These are phyloP conservation scores for Pegoplata infirma DNA, from an alignment of 2,888 invertebrate species.

Conservation along the genomic window DNA sequence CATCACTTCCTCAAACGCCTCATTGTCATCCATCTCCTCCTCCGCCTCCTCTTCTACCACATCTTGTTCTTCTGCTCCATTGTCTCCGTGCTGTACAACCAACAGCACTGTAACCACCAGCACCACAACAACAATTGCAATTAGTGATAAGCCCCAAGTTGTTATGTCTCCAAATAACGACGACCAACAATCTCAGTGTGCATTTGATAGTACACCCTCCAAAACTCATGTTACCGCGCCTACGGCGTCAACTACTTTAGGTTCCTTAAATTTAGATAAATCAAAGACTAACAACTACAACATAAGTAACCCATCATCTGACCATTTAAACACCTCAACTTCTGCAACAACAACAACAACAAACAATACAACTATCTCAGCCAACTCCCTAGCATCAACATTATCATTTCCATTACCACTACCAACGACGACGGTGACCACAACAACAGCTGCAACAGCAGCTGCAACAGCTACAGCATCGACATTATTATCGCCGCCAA, in stretches of 20 bases:
- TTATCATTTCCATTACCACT: slow-evolving; percentile 50
- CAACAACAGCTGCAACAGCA: slow-evolving; percentile 56
- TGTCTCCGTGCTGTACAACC: slow-evolving; percentile 36
- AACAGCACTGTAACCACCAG: slow-evolving; percentile 40
- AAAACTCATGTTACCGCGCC: slow-evolving; percentile 10
- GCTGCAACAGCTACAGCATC: slow-evolving; percentile 27
- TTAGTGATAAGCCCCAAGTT: background rate
- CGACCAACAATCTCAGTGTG: slow-evolving; percentile 18
- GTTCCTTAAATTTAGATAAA: slow-evolving; percentile 50
- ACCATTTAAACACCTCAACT: slow-evolving; percentile 71
- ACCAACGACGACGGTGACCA: slow-evolving; percentile 56
- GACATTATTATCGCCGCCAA: slow-evolving; percentile 5
- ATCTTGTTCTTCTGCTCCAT: slow-evolving; percentile 11
- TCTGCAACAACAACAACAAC: background rate
- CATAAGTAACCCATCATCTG: slow-evolving; percentile 33
- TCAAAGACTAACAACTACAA: slow-evolving; percentile 52
- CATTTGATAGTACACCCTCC: slow-evolving; percentile 18
- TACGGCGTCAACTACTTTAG: slow-evolving; percentile 27
- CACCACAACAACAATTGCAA: slow-evolving; percentile 9
- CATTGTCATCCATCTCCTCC: background rate
- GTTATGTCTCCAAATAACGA: background rate
- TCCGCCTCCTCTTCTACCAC: slow-evolving; percentile 11
- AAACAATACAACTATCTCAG: slow-evolving; percentile 36
- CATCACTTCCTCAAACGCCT: slow-evolving; percentile 18
- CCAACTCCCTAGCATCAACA: slow-evolving; percentile 37